Evolutionary conservation across 1,140 invertebrate species (phyloP).

Genomic region (Pseudomyrmex dendroicus): DNA sequence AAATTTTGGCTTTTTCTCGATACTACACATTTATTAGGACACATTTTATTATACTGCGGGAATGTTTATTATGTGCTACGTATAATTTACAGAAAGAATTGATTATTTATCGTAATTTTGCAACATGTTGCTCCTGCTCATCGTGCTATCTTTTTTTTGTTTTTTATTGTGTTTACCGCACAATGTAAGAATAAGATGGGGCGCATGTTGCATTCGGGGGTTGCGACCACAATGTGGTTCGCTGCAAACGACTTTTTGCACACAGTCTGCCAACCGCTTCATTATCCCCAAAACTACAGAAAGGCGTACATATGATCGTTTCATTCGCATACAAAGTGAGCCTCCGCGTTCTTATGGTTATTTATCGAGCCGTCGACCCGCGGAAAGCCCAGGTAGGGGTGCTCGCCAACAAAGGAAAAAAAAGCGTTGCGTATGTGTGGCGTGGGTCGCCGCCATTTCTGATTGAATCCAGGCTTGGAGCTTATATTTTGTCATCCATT

Average conservation of each 20-base stretch:
- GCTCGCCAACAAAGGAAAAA: conserved; percentile 71
- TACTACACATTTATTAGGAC: conserved; percentile 29
- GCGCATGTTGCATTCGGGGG: not conserved
- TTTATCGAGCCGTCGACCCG: conserved; percentile 76
- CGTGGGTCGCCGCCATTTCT: conserved; percentile 78
- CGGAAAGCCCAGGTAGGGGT: conserved; percentile 62
- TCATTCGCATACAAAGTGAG: conserved; percentile 76
- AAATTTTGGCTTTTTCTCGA: conserved; percentile 31
- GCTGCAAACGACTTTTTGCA: conserved; percentile 50
- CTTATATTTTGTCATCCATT: conserved; percentile 80
- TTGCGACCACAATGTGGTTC: conserved; percentile 51
- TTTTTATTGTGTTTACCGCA: not conserved
- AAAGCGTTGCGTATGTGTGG: conserved; percentile 69
- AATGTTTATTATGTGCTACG: no score
- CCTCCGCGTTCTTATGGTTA: conserved; percentile 79
- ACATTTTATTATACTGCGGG: not conserved
- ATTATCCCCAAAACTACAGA: conserved; percentile 68
- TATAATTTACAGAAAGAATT: conserved; percentile 11
- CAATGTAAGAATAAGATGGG: conserved; percentile 55
- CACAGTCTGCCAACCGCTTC: conserved; percentile 64
- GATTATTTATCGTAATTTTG: conserved; percentile 1
- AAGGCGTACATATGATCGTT: conserved; percentile 75
- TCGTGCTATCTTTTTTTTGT: not conserved
- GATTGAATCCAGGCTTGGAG: conserved; percentile 80
- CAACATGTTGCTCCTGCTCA: not conserved